Conservation (phyloP, 2,113 vertebrate species). For the Dicerorhinus sumatrensis region DNA sequence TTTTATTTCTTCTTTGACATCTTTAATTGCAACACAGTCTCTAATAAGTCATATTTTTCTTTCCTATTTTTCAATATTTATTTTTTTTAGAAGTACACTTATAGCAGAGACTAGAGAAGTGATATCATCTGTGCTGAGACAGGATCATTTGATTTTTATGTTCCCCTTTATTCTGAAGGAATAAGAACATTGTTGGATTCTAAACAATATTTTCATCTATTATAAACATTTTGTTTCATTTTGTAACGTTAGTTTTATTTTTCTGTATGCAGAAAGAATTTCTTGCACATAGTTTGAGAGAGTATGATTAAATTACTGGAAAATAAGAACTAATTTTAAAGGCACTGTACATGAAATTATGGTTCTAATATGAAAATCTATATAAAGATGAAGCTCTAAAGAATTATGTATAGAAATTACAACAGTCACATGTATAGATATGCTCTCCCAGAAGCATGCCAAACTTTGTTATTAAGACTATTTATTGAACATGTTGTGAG, state of each 20-base stretch:
- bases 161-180: background rate
- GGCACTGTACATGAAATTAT: background rate
- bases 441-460: background rate
- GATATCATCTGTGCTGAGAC: background rate
- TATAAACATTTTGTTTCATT: conserved; percentile 7
- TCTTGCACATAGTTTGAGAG: background rate
- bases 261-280: background rate
- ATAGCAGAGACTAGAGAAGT: background rate
- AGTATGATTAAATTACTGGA: background rate
- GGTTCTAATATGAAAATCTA: conserved; percentile 6
- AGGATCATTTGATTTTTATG: background rate
- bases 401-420: conserved; percentile 22
- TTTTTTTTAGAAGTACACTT: background rate
- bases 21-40: conserved; percentile 29
- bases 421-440: background rate
- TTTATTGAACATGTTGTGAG: background rate
- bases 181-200: conserved; percentile 27
- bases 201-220: conserved; percentile 24
- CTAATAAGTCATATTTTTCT: conserved; percentile 32
- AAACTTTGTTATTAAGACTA: conserved; percentile 14
- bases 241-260: conserved; percentile 26
- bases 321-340: conserved; percentile 40
- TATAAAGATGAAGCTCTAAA: conserved; percentile 28
- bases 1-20: conserved; percentile 31
- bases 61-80: conserved; percentile 15